These are phyloP conservation scores for Karalla daura DNA, from an alignment of 2,797 vertebrate genomes.

Conservation along the genomic window DNA sequence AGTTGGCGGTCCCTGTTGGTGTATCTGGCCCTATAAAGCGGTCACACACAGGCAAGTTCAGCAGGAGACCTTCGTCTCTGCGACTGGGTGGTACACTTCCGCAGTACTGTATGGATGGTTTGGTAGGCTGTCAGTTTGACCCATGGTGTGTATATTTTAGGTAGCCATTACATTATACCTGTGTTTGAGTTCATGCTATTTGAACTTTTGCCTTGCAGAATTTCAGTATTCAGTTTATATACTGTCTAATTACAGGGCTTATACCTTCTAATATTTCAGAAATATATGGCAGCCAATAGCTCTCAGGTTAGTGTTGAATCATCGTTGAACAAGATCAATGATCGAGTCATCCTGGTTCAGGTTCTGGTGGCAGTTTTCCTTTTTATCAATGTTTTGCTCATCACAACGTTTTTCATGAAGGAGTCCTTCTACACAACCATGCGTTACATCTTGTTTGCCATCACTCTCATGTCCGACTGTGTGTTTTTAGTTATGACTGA, in stretches of 20 bases:
- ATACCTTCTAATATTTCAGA: neutral
- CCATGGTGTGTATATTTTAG: neutral
- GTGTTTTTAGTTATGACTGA: slow-evolving; percentile 54
- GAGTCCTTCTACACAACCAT: slow-evolving; percentile 57
- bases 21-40: neutral
- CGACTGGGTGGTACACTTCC: neutral
- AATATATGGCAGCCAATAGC: slow-evolving; percentile 1
- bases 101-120: neutral
- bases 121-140: neutral
- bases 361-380: slow-evolving; percentile 62
- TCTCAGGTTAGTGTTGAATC: neutral
- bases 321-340: neutral
- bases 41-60: neutral
- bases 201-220: too few species aligned
- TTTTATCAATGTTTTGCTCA: slow-evolving; percentile 65
- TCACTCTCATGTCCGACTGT: slow-evolving; percentile 65
- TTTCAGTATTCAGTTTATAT: too few species aligned
- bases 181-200: too few species aligned
- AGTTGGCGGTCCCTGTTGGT: neutral
- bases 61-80: neutral
- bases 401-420: slow-evolving; percentile 69
- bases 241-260: too few species aligned
- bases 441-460: slow-evolving; percentile 75
- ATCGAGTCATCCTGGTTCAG: slow-evolving; percentile 42
- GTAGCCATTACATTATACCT: neutral